These are phyloP conservation scores for Leontocebus nigricollis DNA, from an alignment of 2,797 vertebrate species.

Conservation along the genomic window DNA sequence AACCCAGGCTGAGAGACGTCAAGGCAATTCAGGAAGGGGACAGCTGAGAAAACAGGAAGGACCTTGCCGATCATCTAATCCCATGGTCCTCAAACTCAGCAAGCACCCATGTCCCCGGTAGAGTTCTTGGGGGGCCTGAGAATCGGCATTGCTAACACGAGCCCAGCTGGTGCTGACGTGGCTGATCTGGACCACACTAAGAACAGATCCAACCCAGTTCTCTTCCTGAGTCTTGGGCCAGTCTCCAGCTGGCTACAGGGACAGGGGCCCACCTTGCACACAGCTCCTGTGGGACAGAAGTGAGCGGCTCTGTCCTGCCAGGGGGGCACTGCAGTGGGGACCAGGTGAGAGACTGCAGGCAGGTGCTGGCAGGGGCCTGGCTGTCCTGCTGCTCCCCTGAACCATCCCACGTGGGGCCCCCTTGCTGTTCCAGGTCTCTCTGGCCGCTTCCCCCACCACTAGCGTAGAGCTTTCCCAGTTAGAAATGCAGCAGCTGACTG, in stretches of 20 bases:
- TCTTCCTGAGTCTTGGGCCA: neutral
- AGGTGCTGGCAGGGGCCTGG: neutral
- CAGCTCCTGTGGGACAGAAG: neutral
- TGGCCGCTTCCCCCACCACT: neutral
- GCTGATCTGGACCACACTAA: neutral
- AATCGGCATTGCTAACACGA: neutral
- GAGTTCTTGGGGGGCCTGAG: neutral
- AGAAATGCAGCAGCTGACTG: neutral
- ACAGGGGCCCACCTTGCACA: neutral
- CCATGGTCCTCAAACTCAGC: neutral
- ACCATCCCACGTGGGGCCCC: too few species aligned
- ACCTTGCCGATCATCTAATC: neutral
- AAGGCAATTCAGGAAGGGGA: neutral
- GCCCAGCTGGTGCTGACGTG: neutral
- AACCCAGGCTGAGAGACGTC: neutral
- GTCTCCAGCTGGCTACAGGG: rapidly evolving
- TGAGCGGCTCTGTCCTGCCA: neutral
- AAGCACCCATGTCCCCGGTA: rapidly evolving
- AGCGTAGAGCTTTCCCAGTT: neutral
- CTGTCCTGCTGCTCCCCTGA: neutral
- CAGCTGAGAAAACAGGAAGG: neutral
- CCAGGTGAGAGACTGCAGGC: neutral
- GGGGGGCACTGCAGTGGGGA: too few species aligned
- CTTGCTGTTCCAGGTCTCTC: neutral
- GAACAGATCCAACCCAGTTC: neutral